Percentiles rank a stretch among this genome's conserved stretches.
Evolutionary conservation across 1,140 invertebrate genomes (phyloP).

Genomic region (Cataglyphis hispanica): DNA sequence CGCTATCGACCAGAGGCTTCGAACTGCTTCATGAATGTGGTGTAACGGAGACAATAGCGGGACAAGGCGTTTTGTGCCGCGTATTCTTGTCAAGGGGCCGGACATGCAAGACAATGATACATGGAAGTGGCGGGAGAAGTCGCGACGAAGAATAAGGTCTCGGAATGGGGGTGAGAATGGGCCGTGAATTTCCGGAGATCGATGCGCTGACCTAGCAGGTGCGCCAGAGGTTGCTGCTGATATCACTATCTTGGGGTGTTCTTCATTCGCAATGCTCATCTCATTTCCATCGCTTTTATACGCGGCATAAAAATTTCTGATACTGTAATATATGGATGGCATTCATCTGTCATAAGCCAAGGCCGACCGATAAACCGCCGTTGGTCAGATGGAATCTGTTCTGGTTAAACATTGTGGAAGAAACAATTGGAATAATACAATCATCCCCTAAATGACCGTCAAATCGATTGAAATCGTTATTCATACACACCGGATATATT

Average conservation of each 20-base stretch:
- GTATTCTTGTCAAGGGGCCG: constrained; percentile 40
- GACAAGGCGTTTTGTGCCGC: constrained; percentile 38
- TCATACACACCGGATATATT: background rate
- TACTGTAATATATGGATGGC: background rate
- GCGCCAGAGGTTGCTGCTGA: constrained; percentile 9
- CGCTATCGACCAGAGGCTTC: constrained; percentile 48
- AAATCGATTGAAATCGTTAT: constrained; percentile 15
- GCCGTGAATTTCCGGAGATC: constrained; percentile 57
- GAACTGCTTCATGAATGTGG: constrained; percentile 41
- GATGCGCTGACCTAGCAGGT: constrained; percentile 59
- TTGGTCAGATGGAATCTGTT: constrained; percentile 22
- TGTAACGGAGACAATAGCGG: constrained; percentile 57
- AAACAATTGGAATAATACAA: constrained; percentile 55
- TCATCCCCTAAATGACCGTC: constrained; percentile 24
- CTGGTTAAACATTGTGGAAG: constrained; percentile 42
- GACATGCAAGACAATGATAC: constrained; percentile 56
- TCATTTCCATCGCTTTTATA: background rate
- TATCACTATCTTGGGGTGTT: constrained; percentile 26
- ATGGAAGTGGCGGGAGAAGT: constrained; percentile 2
- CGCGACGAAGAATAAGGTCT: constrained; percentile 36
- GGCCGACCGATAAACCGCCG: constrained; percentile 12
- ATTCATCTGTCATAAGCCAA: constrained; percentile 50
- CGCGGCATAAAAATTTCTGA: constrained; percentile 38
- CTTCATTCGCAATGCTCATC: constrained; percentile 6
- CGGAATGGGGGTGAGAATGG: background rate